phyloP scores from a whole-genome alignment of 2,888 invertebrate species.

The Heliconius aoede region DNA sequence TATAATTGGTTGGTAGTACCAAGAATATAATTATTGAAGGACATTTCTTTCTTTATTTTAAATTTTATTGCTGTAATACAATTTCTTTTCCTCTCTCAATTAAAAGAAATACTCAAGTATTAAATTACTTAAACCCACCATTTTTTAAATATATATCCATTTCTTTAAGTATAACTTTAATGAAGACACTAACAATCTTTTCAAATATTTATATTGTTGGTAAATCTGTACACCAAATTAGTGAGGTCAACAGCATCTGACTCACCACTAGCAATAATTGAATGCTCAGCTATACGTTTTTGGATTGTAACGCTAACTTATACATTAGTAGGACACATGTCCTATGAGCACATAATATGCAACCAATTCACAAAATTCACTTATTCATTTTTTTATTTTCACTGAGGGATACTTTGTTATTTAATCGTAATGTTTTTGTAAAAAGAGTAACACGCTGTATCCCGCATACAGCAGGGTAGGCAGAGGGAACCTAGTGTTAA shows the following conservation, averaged over 20 bases:
- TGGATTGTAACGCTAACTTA: slow-evolving; percentile 7
- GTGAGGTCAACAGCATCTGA: slow-evolving; percentile 43
- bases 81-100: too few species aligned
- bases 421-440: too few species aligned
- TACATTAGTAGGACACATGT: slow-evolving; percentile 1
- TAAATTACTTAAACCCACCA: neutral
- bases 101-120: too few species aligned
- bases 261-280: slow-evolving; percentile 31
- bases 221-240: slow-evolving; percentile 26
- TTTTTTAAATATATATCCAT: neutral
- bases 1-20: too few species aligned
- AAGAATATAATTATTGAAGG: too few species aligned
- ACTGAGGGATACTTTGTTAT: neutral
- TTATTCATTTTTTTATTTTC: neutral
- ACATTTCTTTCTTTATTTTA: too few species aligned
- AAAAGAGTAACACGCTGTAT: too few species aligned
- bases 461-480: too few species aligned
- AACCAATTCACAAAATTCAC: neutral
- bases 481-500: too few species aligned
- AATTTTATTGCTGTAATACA: too few species aligned
- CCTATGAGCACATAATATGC: slow-evolving; percentile 13
- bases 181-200: neutral
- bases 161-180: too few species aligned
- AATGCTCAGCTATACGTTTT: slow-evolving; percentile 22
- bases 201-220: neutral